phyloP scores from a whole-genome alignment of 2,797 vertebrate species.

The Pseudopleuronectes americanus region DNA sequence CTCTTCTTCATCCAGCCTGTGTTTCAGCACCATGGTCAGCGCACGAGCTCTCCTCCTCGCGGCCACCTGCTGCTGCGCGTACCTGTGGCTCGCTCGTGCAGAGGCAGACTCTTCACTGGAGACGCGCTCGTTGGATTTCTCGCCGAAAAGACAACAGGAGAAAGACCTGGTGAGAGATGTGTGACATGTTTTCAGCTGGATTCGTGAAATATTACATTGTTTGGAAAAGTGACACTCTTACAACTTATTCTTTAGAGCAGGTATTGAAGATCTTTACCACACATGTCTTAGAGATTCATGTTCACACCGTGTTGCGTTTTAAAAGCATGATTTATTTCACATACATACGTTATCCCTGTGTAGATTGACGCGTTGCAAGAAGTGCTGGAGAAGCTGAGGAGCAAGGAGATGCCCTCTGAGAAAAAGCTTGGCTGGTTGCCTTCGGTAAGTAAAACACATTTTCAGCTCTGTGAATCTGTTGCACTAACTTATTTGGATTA shows the following conservation, averaged over 20 bases:
- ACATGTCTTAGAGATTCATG: too few relatives aligned
- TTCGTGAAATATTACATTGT: not conserved
- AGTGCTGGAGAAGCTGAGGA: slow-evolving; percentile 84
- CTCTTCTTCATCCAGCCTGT: not conserved
- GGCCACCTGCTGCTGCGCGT: slow-evolving; percentile 74
- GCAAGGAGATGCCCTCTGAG: slow-evolving; percentile 83
- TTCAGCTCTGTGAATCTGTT: too few relatives aligned
- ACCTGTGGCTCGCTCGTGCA: slow-evolving; percentile 65
- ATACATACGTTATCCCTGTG: not conserved
- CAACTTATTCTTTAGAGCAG: too few relatives aligned
- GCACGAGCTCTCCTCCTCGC: slow-evolving; percentile 76
- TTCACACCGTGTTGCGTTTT: too few relatives aligned
- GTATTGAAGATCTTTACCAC: too few relatives aligned
- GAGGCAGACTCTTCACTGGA: slow-evolving; percentile 76
- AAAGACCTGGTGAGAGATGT: slow-evolving; percentile 84
- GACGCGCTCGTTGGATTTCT: slow-evolving; percentile 73
- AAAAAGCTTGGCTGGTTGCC: slow-evolving; percentile 89
- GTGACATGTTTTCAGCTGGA: not conserved
- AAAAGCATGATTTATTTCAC: too few relatives aligned
- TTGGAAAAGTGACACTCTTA: not conserved
- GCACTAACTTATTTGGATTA: not conserved
- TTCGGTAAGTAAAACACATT: slow-evolving; percentile 71
- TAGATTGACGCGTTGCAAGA: slow-evolving; percentile 87
- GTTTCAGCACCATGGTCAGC: slow-evolving; percentile 80
- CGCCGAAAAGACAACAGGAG: slow-evolving; percentile 82